Evolutionary conservation across 2,888 invertebrate species (phyloP), one percentile per base, ranked within the genome.

Genomic region (Dynastes maya): DNA sequence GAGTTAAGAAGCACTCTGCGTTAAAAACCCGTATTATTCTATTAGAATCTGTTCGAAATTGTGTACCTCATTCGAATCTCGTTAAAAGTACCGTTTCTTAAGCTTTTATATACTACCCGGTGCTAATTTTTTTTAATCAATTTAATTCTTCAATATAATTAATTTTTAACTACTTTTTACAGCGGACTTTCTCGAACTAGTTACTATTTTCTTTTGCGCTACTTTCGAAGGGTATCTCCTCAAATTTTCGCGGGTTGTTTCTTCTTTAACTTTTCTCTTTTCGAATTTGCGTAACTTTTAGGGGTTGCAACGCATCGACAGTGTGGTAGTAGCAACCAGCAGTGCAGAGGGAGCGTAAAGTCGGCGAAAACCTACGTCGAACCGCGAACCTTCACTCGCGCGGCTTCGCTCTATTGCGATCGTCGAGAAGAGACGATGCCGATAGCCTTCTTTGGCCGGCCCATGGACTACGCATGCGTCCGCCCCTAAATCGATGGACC

Each of bases 401-500:
- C 72, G 72, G 32, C 45, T 45, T 45, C 55, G 55, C 72, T 55
- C 4, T 55, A 55, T 55, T 55, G 22, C 55, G 55, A 49, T 27
- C 45, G 61, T 72, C 72, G 45, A 9, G 45, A 45, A 45, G 8
- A 45, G 45, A 45, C 45, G 45, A 8, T 45, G 8, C 29, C 27
- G 61, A 74, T 61, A 74, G 27, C 45, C 72, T 61, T 40, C 63
- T 63, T 68, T 13, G 63, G 49, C 68, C 65, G 40, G 65, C 8
- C 32, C 27, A n/a, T 45, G 27, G 5, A 37, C 76, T 71, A 81
- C 87, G 88, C 88, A 81, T 83, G 87, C 87, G 85, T 85, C 83
- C 80, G 80, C 81, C 72, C 81, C 84, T 83, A 85, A 88, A 88
- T 88, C 88, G 88, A 88, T 88, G 87, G 86, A 87, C 87, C 87